Base-by-base conservation (phyloP, 2,888 invertebrate genomes). In the Candidula unifasciata region DNA sequence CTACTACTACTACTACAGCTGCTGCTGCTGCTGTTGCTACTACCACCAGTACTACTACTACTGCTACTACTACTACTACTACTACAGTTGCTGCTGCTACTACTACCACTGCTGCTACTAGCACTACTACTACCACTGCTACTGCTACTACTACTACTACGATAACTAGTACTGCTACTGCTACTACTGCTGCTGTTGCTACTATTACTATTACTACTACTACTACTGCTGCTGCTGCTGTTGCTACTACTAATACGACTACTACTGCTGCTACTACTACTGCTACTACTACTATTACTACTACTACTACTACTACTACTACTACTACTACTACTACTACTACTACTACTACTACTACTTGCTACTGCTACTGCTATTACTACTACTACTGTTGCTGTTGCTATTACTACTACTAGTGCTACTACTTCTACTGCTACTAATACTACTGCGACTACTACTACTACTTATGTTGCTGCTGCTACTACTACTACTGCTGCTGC, bases 91-190 rank as follows among this genome's bases (percentile, higher is more conserved):
- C 44, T 37, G 24, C 76, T 76, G 3, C 76, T 37, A 52, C 76
- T 37, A 76, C 44, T 76, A 76, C 76, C 44, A 76, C 76, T 37
- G 44, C 76, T 37, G 3, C 44, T 37, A 8, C 76, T 76, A 52
- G 44, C 24, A 52, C 76, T 37, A 52, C 44, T 37, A 76, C 76
- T 76, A 76, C 76, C 24, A 76, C 76, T 37, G 44, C 52, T 37
- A 76, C 76, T 76, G 44, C 76, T 37, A 76, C 76, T 37, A 76
- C 44, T 37, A 76, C 76, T 76, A 76, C 52, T 37, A 76, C 76
- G 8, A 52, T n/a, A 10, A 44, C 44, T 44, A 44, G 8, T 44
- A 1, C 44, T 44, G 13, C 44, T 44, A 44, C 44, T 44, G 13
- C 44, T 44, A 24, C 60, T 24, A 60, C 24, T n/a, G 21, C 3